Percentiles rank a stretch among this genome's conserved stretches.
phyloP scores from a whole-genome alignment of 2,797 vertebrate genomes.

The Acipenser oxyrinchus region DNA sequence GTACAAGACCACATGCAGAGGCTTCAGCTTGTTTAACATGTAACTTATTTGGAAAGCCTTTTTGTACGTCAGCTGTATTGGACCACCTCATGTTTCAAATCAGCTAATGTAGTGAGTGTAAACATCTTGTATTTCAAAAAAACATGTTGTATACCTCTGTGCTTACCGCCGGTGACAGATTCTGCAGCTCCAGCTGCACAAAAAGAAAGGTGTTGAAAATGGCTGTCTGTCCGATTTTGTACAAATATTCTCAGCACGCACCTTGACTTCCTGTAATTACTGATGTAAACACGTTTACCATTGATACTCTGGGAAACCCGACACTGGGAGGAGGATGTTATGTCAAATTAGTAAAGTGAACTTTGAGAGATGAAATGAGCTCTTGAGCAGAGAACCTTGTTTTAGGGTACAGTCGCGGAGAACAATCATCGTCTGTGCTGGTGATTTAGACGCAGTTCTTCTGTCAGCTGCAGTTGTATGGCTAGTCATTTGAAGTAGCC shows the following conservation, averaged over 20 bases:
- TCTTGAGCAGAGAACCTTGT: neutral
- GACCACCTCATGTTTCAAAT: no score
- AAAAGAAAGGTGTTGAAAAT: neutral
- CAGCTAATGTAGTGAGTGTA: no score
- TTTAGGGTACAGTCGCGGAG: neutral
- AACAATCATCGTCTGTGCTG: no score
- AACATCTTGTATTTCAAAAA: neutral
- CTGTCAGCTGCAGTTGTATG: no score
- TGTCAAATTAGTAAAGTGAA: neutral
- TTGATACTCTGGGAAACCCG: neutral
- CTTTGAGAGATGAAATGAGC: neutral
- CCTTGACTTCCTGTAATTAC: constrained; percentile 4
- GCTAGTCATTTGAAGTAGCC: no score
- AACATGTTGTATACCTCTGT: neutral
- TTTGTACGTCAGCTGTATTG: no score
- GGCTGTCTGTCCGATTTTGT: neutral
- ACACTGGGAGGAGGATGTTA: neutral
- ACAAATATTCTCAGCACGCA: neutral
- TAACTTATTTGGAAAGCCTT: no score
- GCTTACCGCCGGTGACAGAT: neutral
- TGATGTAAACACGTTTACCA: neutral
- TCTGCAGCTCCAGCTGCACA: neutral
- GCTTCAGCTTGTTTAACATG: no score
- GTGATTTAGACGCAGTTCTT: no score
- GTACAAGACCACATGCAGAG: no score